Evolutionary conservation across 2,888 invertebrate species (phyloP).

Genomic region (Argyresthia goedartella): DNA sequence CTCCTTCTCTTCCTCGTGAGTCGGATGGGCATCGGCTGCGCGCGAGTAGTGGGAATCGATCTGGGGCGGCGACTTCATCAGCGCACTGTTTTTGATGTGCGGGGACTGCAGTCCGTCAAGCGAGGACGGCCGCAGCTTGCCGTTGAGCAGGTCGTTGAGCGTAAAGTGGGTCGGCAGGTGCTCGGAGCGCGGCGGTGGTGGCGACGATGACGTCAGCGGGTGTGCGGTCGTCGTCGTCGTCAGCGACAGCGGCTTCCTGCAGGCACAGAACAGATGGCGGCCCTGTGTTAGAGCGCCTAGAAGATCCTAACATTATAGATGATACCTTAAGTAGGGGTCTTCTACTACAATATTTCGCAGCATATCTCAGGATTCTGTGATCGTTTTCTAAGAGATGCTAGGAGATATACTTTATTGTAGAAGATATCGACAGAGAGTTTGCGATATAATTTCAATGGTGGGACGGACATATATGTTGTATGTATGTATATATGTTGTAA

Average conservation of each 20-base stretch:
- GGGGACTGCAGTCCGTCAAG: conserved; percentile 63
- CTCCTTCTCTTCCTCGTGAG: conserved; percentile 49
- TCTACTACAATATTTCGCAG: no score
- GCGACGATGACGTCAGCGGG: conserved; percentile 68
- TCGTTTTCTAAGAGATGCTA: no score
- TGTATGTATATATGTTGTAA: no score
- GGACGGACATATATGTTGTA: not conserved
- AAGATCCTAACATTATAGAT: not conserved
- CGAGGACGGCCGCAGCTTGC: conserved; percentile 64
- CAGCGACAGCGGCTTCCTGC: conserved; percentile 68
- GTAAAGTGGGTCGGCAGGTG: conserved; percentile 67
- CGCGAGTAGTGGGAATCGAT: conserved; percentile 73
- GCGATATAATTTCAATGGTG: not conserved
- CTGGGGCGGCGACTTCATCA: conserved; percentile 68
- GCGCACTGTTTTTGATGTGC: conserved; percentile 55
- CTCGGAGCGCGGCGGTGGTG: conserved; percentile 65
- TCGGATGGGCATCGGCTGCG: conserved; percentile 54
- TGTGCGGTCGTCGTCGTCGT: conserved; percentile 71
- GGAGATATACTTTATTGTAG: not conserved
- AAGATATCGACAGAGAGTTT: not conserved
- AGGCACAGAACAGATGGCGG: conserved; percentile 6
- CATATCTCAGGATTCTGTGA: no score
- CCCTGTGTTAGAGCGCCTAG: conserved; percentile 2
- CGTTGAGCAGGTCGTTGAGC: conserved; percentile 69
- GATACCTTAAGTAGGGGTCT: no score